Percentiles rank a stretch among this genome's conserved stretches.
These are phyloP conservation scores for Aramus guarauna DNA, from an alignment of 2,113 vertebrate species.

Conservation along the genomic window DNA sequence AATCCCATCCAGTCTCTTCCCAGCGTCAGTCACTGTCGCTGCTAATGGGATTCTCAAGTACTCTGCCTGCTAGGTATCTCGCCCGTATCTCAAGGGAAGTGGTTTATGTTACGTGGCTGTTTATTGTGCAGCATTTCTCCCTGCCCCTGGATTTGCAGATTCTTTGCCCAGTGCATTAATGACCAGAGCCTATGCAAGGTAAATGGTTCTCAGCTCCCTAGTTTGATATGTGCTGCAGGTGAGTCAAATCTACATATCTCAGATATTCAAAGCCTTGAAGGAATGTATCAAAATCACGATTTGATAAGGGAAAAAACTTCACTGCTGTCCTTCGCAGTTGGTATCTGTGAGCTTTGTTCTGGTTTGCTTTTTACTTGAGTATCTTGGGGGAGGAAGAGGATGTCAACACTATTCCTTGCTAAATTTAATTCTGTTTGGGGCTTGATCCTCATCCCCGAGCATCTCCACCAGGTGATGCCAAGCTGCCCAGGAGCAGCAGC, in stretches of 20 bases:
- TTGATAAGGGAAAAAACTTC: not conserved
- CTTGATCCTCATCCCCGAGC: not conserved
- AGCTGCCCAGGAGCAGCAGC: not conserved
- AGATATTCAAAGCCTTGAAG: not conserved
- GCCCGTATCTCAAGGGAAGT: not conserved
- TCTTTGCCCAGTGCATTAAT: not conserved
- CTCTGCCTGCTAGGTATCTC: not conserved
- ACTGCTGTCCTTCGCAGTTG: not conserved
- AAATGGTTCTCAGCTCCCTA: fast-evolving
- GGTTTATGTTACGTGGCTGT: fast-evolving
- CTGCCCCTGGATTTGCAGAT: not conserved
- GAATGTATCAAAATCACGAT: too few species aligned
- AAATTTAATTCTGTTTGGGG: fast-evolving
- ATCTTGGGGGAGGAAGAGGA: not conserved
- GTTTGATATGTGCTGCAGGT: not conserved
- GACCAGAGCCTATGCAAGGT: not conserved
- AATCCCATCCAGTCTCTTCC: not conserved
- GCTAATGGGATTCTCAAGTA: not conserved
- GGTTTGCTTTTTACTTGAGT: not conserved
- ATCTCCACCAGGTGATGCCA: not conserved
- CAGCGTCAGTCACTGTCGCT: not conserved
- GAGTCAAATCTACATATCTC: not conserved
- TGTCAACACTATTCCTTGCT: not conserved
- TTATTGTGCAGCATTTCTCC: fast-evolving
- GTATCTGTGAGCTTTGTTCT: not conserved